Conservation (phyloP, 2,888 invertebrate genomes). For the Campopleginae sp. region DNA sequence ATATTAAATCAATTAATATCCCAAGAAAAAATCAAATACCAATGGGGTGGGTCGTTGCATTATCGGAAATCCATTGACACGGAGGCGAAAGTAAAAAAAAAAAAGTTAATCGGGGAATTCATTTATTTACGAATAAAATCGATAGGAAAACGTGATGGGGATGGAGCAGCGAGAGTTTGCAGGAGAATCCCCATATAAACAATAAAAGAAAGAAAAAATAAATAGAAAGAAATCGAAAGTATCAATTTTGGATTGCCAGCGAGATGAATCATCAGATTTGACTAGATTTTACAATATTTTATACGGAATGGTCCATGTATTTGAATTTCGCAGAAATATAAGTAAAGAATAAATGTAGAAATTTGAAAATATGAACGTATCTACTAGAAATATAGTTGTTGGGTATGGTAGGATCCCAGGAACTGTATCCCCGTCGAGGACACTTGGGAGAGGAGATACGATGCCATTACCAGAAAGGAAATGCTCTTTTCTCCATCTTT, state of each 20-base stretch:
- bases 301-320: neutral
- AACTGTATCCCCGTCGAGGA: slow-evolving; percentile 57
- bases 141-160: no score
- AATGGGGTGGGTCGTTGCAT: no score
- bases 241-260: neutral
- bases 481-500: slow-evolving; percentile 50
- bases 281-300: neutral
- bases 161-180: no score
- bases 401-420: slow-evolving; percentile 13
- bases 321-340: neutral
- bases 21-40: no score
- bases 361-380: slow-evolving; percentile 3
- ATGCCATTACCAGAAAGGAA: slow-evolving; percentile 63
- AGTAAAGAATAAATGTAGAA: neutral
- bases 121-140: no score
- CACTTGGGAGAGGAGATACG: slow-evolving; percentile 58
- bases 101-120: neutral
- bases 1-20: neutral
- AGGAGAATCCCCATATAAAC: no score
- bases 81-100: neutral
- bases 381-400: slow-evolving; percentile 34
- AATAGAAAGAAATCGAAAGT: neutral
- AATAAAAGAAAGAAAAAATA: no score
- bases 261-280: neutral
- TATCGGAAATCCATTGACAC: neutral